Base-by-base conservation (phyloP, 2,113 vertebrate genomes). In the Paraplagusia blochii region DNA sequence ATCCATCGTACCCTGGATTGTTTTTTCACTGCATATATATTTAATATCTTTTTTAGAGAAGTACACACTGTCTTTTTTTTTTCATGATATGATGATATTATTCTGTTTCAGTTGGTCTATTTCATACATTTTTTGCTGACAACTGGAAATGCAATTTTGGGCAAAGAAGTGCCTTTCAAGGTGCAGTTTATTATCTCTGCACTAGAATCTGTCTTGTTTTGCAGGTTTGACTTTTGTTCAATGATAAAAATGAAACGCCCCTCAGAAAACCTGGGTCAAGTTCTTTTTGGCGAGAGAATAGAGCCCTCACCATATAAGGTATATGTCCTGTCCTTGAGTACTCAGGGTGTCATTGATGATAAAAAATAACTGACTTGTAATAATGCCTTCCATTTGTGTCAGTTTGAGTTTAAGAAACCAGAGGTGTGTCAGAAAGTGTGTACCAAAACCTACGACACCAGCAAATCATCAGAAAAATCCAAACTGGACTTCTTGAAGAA, bases 221-320 rank as follows among this genome's bases (percentile, higher is more conserved):
- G 76, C 55, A 97, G 94, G 82, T 96, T 97, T 89, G 95, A 98
- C 83, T 95, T 98, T 86, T 98, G 95, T 76, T 90, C 94, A 61
- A 87, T 88, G 0, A 64, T 85, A 22, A 75, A 85, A 64, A 87
- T 90, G 75, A 95, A 95, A 50, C 92, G 95, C 29, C 95, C 93
- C 1, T 96, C 94, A 56, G 95, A 97, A 90, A 97, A 98, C 86
- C 86, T 98, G 68, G 95, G 95, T 51, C 94, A 97, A 64, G 95
- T 96, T 2, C 88, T 96, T 54, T 97, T 97, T 43, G 95, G 94
- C 53, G 95, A 98, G 76, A 92, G 94, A 86, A 97, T 97, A 66
- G 95, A 98, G 63, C 90, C 93, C 0, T 97, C 95, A 16, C 94
- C 94, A 5, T 97, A 98, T 78, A 95, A 94, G 94, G 95, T 96